Evolutionary conservation across 2,888 invertebrate species (phyloP), one percentile per base, ranked within the genome.

Genomic region (Lottia scabra): DNA sequence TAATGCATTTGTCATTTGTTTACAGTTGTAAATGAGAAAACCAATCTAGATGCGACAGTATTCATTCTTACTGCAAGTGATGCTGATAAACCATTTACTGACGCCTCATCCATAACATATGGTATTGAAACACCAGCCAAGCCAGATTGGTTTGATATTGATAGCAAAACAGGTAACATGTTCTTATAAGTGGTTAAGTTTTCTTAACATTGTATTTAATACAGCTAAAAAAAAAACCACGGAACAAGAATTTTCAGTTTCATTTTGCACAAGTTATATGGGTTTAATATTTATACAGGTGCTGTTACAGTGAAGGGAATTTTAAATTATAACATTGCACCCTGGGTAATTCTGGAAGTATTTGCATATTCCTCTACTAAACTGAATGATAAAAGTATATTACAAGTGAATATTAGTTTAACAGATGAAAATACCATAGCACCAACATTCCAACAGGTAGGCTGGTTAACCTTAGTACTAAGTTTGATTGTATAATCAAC

Each of bases 11-110:
- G n/a, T n/a, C n/a, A n/a, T n/a, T n/a, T n/a, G n/a, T 56, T 23
- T 19, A 64, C 48, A 44, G 27, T 68, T 23, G 67, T 83, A n/a
- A 64, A 72, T 3, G 84, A 84, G 65, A 72, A 79, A 65, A 63
- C 72, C 2, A 23, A 70, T 10, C 27, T 65, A 1, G 79, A 78
- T 43, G 68, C 69, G 10, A 70, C 69, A 5, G 70, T 84, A 2
- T 45, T 81, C 10, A 76, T 63, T 1, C 48, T 84, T 5, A 66
- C 73, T 6, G 82, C 80, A 16, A 78, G 75, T 3, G 86, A 86
- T 65, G 46, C 56, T 0, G 84, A 85, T 66, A 74, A 71, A n/a
- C 82, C 80, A 1, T 66, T 64, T 6, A 84, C 78, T 56, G 65
- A n/a, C 0, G 69, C 63, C 8, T 69, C 69, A 5, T 19, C 63